These are phyloP conservation scores for Suncus etruscus DNA, from an alignment of 2,113 vertebrate species.

Conservation along the genomic window DNA sequence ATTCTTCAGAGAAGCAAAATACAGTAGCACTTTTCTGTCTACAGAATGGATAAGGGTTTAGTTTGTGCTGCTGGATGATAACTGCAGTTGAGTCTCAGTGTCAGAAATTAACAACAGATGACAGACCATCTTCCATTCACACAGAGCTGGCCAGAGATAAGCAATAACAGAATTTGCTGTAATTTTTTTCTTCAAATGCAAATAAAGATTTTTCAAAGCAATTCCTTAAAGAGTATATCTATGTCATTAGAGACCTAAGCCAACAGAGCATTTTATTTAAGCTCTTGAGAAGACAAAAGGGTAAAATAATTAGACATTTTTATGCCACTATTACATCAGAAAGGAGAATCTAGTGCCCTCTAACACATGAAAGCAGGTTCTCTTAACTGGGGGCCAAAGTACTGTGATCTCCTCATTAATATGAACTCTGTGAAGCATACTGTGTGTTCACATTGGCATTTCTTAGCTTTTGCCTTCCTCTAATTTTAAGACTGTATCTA, in stretches of 20 bases:
- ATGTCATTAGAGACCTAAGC: constrained; percentile 7
- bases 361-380: constrained; percentile 87
- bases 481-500: constrained; percentile 81
- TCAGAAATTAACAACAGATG: not conserved
- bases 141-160: not conserved
- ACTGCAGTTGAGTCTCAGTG: not conserved
- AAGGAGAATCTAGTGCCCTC: constrained; percentile 81
- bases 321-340: constrained; percentile 84
- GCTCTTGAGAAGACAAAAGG: constrained; percentile 86
- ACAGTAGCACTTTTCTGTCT: not conserved
- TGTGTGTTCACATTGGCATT: constrained; percentile 78
- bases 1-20: not conserved
- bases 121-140: not conserved
- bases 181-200: constrained; percentile 4
- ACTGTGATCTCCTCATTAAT: constrained; percentile 82
- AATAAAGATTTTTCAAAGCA: constrained; percentile 37
- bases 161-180: not conserved
- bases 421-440: constrained; percentile 74
- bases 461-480: constrained; percentile 74
- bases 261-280: constrained; percentile 75
- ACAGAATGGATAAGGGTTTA: not conserved
- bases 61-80: not conserved
- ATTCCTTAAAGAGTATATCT: constrained; percentile 58
- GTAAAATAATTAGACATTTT: constrained; percentile 85
- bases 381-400: constrained; percentile 83